A percentile compares a stretch with the other conserved stretches of the same genome.
phyloP scores from a whole-genome alignment of 2,888 invertebrate species.

The Furcula furcula region DNA sequence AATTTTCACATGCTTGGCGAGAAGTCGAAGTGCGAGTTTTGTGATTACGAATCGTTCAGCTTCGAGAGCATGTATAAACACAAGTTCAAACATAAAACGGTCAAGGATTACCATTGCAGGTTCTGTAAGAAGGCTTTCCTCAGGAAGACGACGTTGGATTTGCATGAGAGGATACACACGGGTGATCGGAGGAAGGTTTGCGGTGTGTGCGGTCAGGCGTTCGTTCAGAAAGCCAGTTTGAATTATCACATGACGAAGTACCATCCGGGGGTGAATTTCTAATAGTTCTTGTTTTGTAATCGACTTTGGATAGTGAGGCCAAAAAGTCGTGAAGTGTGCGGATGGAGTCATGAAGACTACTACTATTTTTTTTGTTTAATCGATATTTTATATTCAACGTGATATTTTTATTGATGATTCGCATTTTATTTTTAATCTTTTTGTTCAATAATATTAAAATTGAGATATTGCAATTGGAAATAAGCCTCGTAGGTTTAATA shows the following conservation, averaged over 20 bases:
- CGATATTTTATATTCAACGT: too few relatives aligned
- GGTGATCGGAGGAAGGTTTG: constrained; percentile 64
- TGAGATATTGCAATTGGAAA: too few relatives aligned
- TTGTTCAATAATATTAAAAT: too few relatives aligned
- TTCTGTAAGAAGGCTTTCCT: constrained; percentile 69
- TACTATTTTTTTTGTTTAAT: too few relatives aligned
- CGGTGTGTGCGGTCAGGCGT: constrained; percentile 60
- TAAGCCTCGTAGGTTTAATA: too few relatives aligned
- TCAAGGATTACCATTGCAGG: constrained; percentile 63
- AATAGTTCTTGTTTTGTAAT: constrained; percentile 4
- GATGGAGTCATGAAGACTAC: too few relatives aligned
- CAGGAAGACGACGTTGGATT: constrained; percentile 49
- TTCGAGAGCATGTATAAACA: constrained; percentile 55
- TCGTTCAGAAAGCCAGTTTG: constrained; percentile 69
- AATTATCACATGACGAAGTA: constrained; percentile 72
- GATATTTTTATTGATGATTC: too few relatives aligned
- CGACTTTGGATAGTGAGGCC: neutral
- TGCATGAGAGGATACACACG: constrained; percentile 67
- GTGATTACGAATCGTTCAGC: constrained; percentile 61
- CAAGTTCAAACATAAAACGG: constrained; percentile 63
- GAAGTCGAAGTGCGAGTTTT: constrained; percentile 52
- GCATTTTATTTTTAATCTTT: too few relatives aligned
- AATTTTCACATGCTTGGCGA: constrained; percentile 66
- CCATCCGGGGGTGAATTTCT: constrained; percentile 65
- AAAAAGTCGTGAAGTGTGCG: too few relatives aligned